A percentile compares a stretch with the other conserved stretches of the same genome.
phyloP scores from a whole-genome alignment of 2,797 vertebrate genomes.

The Acrossocheilus fasciatus region DNA sequence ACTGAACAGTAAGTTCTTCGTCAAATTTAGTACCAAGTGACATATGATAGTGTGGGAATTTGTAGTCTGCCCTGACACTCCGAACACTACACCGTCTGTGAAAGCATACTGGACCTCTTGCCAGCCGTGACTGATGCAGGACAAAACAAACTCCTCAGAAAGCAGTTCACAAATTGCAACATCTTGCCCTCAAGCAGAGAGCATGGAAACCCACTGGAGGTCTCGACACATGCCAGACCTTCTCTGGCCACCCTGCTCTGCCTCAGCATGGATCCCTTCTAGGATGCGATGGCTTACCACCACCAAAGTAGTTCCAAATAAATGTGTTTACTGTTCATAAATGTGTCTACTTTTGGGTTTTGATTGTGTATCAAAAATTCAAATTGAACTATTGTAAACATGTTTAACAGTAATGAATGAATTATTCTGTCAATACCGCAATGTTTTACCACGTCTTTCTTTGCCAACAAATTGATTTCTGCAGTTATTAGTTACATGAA shows the following conservation, averaged over 20 bases:
- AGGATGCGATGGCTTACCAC: constrained; percentile 45
- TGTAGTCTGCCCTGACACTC: background rate
- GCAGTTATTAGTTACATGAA: constrained; percentile 8
- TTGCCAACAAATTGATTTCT: background rate
- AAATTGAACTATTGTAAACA: background rate
- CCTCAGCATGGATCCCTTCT: constrained; percentile 24
- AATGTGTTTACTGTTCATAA: background rate
- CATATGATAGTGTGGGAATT: constrained; percentile 1
- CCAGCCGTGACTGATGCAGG: constrained; percentile 47
- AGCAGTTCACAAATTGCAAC: constrained; percentile 58
- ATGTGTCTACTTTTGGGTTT: background rate
- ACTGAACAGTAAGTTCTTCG: background rate
- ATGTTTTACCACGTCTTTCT: background rate
- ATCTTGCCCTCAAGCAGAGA: constrained; percentile 53
- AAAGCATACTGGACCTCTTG: constrained; percentile 47
- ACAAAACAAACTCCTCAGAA: constrained; percentile 30
- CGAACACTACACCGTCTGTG: constrained; percentile 16
- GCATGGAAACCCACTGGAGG: constrained; percentile 48
- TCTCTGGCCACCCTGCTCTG: constrained; percentile 22
- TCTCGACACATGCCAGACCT: constrained; percentile 41
- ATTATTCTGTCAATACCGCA: background rate
- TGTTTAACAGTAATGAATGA: background rate
- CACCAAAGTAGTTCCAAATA: constrained; percentile 16
- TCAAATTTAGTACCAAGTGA: background rate
- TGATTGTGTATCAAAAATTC: background rate